Evolutionary conservation across 2,113 vertebrate genomes (phyloP).

Genomic region (Lasiurus borealis): DNA sequence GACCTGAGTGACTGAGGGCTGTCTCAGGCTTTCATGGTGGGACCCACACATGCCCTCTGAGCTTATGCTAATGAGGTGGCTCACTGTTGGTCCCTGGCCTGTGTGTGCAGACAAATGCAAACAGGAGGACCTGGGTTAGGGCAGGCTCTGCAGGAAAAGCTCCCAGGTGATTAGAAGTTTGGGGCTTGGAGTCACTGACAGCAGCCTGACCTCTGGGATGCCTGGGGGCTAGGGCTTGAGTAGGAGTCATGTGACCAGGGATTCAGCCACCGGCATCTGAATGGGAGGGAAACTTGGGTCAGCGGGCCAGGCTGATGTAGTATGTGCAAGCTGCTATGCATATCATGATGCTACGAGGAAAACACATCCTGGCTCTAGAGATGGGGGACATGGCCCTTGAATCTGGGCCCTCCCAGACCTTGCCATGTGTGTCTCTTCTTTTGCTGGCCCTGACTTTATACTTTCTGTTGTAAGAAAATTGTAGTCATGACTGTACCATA

Average conservation of each 20-base stretch:
- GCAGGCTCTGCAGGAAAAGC: neutral
- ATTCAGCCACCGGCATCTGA: neutral
- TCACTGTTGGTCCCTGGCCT: neutral
- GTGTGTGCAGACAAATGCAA: neutral
- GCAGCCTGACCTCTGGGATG: neutral
- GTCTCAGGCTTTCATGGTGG: neutral
- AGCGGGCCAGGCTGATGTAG: neutral
- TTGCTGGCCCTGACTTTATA: neutral
- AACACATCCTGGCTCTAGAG: neutral
- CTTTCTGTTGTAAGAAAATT: neutral
- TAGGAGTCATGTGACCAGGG: neutral
- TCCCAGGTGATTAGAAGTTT: neutral
- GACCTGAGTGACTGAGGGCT: neutral
- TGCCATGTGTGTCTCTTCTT: fast-evolving
- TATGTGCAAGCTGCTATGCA: neutral
- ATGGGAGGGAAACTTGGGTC: fast-evolving
- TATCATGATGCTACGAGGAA: neutral
- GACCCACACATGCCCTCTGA: neutral
- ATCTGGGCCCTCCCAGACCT: neutral
- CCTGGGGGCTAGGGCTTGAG: neutral
- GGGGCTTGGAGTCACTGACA: neutral
- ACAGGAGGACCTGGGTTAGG: too few relatives aligned
- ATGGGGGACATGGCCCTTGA: fast-evolving
- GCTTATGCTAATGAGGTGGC: neutral
- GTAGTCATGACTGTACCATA: fast-evolving